Evolutionary conservation across 2,888 invertebrate genomes (phyloP), one percentile per base, ranked within the genome.

Genomic region (Drosophila quasianomalipes): DNA sequence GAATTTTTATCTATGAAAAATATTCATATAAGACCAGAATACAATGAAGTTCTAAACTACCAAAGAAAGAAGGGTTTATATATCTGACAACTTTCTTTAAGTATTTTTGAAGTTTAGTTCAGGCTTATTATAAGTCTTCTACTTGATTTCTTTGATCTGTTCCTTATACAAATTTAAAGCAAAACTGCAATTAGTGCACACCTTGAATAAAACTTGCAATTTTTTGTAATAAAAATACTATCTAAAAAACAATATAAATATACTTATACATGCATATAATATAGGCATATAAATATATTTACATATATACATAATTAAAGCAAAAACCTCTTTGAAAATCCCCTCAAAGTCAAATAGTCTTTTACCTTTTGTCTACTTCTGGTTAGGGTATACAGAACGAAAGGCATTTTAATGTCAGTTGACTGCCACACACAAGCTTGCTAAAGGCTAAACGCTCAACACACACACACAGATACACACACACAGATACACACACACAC

Each of bases 381-480:
- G n/a, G 37, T 57, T 39, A 57, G 57, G 57, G 57, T 58, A 58
- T 58, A 41, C 26, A 12, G 31, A 44, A 22, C 22, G 41, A 58
- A 41, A 44, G 30, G 41, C 44, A 76, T 85, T 78, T 75, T 72
- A 80, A 80, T 88, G 81, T 83, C 83, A 85, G 85, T 66, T 70
- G 79, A 67, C 66, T 74, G 75, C 54, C 47, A 52, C 54, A 55
- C 52, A 57, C 31, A 19, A 55, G 16, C 10, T 57, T 41, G 63
- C 52, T 66, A 71, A 64, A 74, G 62, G 70, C 76, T 85, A 85
- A 89, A 82, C 74, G 79, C 59, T 22, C 68, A 71, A 67, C 62
- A 65, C 61, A 83, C 89, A 80, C 67, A 76, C 73, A 4, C 7
- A 1, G 1, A 9, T 9, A 31, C 31, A 62, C 69, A 61, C 37